phyloP scores from a whole-genome alignment of 1,140 invertebrate species.

The Trachymyrmex cornetzi region DNA sequence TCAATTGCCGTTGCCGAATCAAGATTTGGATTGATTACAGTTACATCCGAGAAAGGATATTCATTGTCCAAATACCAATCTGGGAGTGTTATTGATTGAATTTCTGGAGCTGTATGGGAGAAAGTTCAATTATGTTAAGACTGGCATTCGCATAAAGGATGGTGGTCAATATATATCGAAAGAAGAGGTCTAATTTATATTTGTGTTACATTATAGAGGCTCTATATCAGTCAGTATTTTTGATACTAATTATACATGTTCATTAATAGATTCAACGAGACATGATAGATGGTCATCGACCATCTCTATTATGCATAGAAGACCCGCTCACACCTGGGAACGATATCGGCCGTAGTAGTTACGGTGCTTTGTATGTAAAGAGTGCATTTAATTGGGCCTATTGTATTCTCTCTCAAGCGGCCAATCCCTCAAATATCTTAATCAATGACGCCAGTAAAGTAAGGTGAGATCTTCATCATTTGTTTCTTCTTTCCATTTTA shows the following conservation, averaged over 20 bases:
- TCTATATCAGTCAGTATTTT: neutral
- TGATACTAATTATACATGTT: neutral
- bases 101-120: conserved; percentile 99
- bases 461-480: conserved; percentile 81
- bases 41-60: conserved; percentile 91
- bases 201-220: conserved; percentile 1
- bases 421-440: conserved; percentile 89
- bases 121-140: conserved; percentile 98
- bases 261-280: conserved; percentile 91
- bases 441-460: conserved; percentile 87
- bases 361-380: conserved; percentile 96
- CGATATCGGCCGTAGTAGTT: conserved; percentile 98
- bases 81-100: conserved; percentile 98
- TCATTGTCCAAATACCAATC: conserved; percentile 90
- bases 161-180: conserved; percentile 98
- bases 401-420: conserved; percentile 93
- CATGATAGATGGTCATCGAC: conserved; percentile 97
- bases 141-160: conserved; percentile 97
- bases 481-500: conserved; percentile 1
- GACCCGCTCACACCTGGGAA: conserved; percentile 98
- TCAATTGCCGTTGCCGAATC: neutral
- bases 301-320: conserved; percentile 98
- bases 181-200: conserved; percentile 90
- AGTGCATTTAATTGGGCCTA: conserved; percentile 98
- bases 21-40: conserved; percentile 82